These are phyloP conservation scores for Buphagus erythrorhynchus DNA, from an alignment of 2,797 vertebrate species.

Conservation along the genomic window DNA sequence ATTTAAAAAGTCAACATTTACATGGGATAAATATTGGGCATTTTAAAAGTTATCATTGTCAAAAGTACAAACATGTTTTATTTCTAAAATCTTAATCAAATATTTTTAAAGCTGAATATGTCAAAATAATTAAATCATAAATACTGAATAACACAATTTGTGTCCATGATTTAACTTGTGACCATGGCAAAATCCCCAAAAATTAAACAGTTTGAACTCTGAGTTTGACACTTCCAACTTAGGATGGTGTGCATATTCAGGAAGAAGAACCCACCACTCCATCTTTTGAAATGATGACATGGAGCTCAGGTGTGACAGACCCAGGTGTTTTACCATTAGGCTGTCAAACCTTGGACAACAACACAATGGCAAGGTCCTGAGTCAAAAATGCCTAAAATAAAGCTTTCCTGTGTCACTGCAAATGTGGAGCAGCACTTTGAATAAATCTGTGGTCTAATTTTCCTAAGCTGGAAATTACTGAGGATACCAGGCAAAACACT, in stretches of 20 bases:
- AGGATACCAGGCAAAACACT: not conserved
- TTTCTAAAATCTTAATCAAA: not conserved
- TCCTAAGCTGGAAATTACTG: not conserved
- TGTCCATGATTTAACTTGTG: not conserved
- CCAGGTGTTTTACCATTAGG: not conserved
- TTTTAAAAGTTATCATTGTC: not conserved
- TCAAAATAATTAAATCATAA: not conserved
- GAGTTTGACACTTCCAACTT: not conserved
- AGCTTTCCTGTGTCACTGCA: not conserved
- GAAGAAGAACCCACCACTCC: not conserved
- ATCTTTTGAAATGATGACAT: not conserved
- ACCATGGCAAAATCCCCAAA: not conserved
- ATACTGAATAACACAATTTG: not conserved
- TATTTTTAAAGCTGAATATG: not conserved
- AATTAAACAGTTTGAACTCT: not conserved
- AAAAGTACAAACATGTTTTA: not conserved
- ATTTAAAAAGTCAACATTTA: not conserved
- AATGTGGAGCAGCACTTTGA: not conserved
- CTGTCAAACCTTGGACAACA: not conserved
- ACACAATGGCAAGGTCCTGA: not conserved
- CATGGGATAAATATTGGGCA: not conserved
- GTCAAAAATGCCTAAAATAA: not conserved
- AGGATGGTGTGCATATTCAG: not conserved
- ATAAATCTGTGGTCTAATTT: not conserved
- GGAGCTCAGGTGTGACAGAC: not conserved